Evolutionary conservation across 2,888 invertebrate species (phyloP), one percentile per base, ranked within the genome.

Genomic region (Chelonus formosanus): DNA sequence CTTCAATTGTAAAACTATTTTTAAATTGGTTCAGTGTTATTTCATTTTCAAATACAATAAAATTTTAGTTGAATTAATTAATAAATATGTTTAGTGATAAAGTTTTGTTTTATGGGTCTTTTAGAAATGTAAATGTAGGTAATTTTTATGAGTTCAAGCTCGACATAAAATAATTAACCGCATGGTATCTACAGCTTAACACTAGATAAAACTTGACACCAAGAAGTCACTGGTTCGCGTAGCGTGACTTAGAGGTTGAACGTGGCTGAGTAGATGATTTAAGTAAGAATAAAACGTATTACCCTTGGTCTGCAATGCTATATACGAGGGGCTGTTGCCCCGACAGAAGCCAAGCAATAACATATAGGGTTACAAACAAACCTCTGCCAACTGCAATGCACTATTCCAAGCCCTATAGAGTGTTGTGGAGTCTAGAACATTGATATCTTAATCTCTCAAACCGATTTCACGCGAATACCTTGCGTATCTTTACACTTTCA

Each of bases 271-370:
- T 70, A 69, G 74, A 67, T 68, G 71, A 57, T 75, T 71, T 76
- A 70, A 70, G 73, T 75, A 50, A 58, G 45, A 52, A 57, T 58
- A 64, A 75, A 71, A 76, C 74, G 75, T 77, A 73, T 74, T 75
- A 76, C 76, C 77, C 78, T 76, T 76, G 34, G 40, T 40, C 3
- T 40, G 40, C 40, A 40, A 40, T 40, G 56, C 53, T 59, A 48
- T 59, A 58, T 50, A 71, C 57, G 74, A 80, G 78, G 83, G 83
- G 82, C 80, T 82, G 81, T 83, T 83, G 63, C 79, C 81, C 81
- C 80, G 82, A 83, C 83, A 78, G 83, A 84, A 84, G 84, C 84
- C 84, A 80, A 79, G 76, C 73, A 84, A 82, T 75, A 78, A 77
- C 80, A 79, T 78, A 77, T 82, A 79, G 78, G 79, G 79, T 83